Base-by-base conservation (phyloP, 2,113 vertebrate genomes). In the Tupaia tana region DNA sequence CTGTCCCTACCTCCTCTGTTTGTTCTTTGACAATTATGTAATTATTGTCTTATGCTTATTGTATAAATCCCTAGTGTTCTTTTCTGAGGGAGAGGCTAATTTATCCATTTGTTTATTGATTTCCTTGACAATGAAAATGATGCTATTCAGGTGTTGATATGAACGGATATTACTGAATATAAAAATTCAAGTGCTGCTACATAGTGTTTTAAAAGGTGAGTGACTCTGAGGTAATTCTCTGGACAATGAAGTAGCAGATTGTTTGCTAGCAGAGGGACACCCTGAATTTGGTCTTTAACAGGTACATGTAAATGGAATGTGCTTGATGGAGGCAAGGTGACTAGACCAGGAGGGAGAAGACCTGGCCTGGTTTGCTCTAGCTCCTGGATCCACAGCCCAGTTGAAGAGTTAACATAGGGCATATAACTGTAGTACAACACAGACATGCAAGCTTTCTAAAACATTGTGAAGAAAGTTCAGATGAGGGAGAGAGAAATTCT, bases 271-370 rank as follows among this genome's bases (percentile, higher is more conserved):
- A 20, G 58, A 29, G 87, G 16, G 31, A 54, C 64, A 19, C 58
- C 70, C 34, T 71, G 69, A 14, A 66, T 86, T 92, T 90, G 69
- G 58, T 86, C 61, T 90, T 86, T 63, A 87, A 82, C 70, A 86
- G 73, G 70, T 74, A 11, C 12, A 86, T 56, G 75, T 77, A 59
- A 73, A 24, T 85, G 52, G 43, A 43, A 58, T 16, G 54, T 78
- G 69, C 58, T 86, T 94, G 61, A 29, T 66, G 12, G 2, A 73
- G 43, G 64, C 66, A 84, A 63, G 25, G 64, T 24, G 59, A 52
- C 6, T 59, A 58, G 29, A 25, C 43, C 69, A 71, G 43, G 80
- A 89, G 24, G 52, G 70, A 56, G 67, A 89, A 84, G 52, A 75
- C 22, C 61, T 75, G 74, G 54, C 63, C 29, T 89, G 29, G 14